Evolutionary conservation across 2,797 vertebrate genomes (phyloP).

Genomic region (Malacoraja senta): DNA sequence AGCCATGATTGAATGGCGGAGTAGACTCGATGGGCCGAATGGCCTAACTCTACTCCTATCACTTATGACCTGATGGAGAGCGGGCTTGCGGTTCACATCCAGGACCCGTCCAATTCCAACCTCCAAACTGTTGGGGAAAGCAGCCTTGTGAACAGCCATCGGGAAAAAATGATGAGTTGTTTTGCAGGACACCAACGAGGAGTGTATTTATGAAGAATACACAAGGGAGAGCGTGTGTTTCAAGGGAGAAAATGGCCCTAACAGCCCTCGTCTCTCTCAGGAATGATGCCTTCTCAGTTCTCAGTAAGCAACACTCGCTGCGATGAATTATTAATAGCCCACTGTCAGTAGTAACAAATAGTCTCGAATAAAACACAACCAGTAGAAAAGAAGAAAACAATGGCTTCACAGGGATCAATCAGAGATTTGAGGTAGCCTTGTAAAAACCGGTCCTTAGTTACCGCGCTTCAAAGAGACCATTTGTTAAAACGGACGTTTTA

Average conservation of each 20-base stretch:
- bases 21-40: too few relatives aligned
- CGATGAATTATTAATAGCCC: slow-evolving; percentile 79
- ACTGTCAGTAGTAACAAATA: slow-evolving; percentile 75
- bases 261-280: slow-evolving; percentile 30
- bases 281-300: slow-evolving; percentile 10
- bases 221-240: slow-evolving; percentile 32
- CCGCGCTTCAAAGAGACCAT: neutral
- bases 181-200: slow-evolving; percentile 36
- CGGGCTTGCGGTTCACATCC: neutral
- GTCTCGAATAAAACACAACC: slow-evolving; percentile 28
- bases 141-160: neutral
- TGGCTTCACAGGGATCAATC: slow-evolving; percentile 57
- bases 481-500: neutral
- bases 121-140: neutral
- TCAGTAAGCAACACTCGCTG: slow-evolving; percentile 46
- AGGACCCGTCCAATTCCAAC: neutral
- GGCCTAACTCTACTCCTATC: too few relatives aligned
- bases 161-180: slow-evolving; percentile 36
- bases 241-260: slow-evolving; percentile 34
- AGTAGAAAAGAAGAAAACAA: slow-evolving; percentile 9
- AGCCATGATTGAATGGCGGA: too few relatives aligned
- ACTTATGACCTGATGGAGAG: neutral
- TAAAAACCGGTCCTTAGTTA: neutral
- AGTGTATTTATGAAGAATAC: slow-evolving; percentile 26
- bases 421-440: neutral